Evolutionary conservation across 2,888 invertebrate species (phyloP).

Genomic region (Timema cristinae): DNA sequence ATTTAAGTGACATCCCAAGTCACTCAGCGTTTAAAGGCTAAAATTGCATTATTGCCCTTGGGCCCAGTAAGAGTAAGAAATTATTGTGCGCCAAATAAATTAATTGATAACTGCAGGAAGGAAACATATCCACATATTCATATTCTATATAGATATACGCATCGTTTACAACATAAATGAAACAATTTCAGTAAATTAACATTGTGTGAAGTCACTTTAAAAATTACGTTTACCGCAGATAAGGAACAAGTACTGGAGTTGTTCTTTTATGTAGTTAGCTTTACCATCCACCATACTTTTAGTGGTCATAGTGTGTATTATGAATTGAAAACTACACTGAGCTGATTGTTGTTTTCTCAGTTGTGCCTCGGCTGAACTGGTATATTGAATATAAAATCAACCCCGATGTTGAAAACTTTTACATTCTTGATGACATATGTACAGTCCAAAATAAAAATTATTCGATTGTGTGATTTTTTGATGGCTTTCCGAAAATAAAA

Average conservation of each 20-base stretch:
- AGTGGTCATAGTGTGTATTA: too few relatives aligned
- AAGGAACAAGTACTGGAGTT: not conserved
- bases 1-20: too few relatives aligned
- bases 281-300: not conserved
- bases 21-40: too few relatives aligned
- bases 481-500: not conserved
- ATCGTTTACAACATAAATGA: too few relatives aligned
- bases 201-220: not conserved
- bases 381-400: not conserved
- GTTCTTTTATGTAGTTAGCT: not conserved
- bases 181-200: too few relatives aligned
- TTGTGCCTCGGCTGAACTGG: not conserved
- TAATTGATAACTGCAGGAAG: too few relatives aligned
- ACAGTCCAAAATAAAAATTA: not conserved
- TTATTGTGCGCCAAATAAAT: too few relatives aligned
- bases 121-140: too few relatives aligned
- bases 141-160: too few relatives aligned
- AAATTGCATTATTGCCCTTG: too few relatives aligned
- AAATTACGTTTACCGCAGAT: not conserved
- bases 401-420: not conserved
- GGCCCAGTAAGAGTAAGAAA: too few relatives aligned
- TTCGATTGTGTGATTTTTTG: not conserved
- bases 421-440: not conserved
- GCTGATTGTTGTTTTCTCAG: not conserved
- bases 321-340: too few relatives aligned